Base-by-base conservation (phyloP, 2,888 invertebrate species). In the Lucinisca nassula region DNA sequence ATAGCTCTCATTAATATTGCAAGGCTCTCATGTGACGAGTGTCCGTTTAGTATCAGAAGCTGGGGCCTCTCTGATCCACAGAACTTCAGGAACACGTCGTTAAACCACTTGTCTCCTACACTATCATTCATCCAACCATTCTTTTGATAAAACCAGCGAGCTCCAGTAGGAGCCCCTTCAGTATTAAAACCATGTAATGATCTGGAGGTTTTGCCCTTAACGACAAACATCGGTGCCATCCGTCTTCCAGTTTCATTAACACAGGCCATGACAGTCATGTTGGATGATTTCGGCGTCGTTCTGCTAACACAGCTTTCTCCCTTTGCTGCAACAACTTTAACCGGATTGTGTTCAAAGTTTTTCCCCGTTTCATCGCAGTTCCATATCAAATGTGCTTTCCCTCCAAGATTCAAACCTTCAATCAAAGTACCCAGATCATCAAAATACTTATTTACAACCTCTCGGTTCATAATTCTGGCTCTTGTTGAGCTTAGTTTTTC, bases 51-150 rank as follows among this genome's bases (percentile, higher is more conserved):
- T 32, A 93, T 84, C 0, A 92, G 77, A 0, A 93, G 83, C 49
- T 92, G 92, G 4, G 93, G 92, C n/a, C 93, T 79, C 49, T 85
- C 82, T 12, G 83, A 51, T 24, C 92, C 91, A 82, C 92, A 92
- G 84, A 89, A 30, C 6, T 75, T 21, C 4, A 92, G 75, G 58
- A 92, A 93, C 0, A 92, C 80, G 0, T 89, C 79, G 17, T 51
- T 37, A 75, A 93, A 93, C 93, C 92, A 93, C 37, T 84, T 58
- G 17, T 87, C 84, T 3, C 92, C 88, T 0, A 93, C 37, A 1
- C 70, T 72, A 37, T 92, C 89, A 6, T 81, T 75, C 91, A 93
- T 93, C 91, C 93, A 93, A 0, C 91, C 91, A 35, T 91, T 92
- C 12, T 38, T 32, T 55, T 93, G 92, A 55, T 40, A 91, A 8